These are phyloP conservation scores for human DNA, from an alignment of 2,113 vertebrate genomes.

Conservation along the genomic window GRCh38 chr11:111063501-111064000, in stretches of 20 bases:
- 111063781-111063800: conserved; percentile 10
- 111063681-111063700: background rate
- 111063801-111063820: conserved; percentile 6
- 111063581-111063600: background rate
- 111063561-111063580: background rate
- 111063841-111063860: background rate
- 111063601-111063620: background rate
- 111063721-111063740: background rate
- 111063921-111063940: conserved; percentile 48
- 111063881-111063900: conserved; percentile 49
- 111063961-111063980: conserved; percentile 43
- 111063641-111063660: background rate
- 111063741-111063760: background rate
- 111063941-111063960: conserved; percentile 37
- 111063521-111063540: background rate
- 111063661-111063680: background rate
- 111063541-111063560: background rate
- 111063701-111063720: background rate
- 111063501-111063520: background rate
- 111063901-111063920: conserved; percentile 14
- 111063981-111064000: conserved; percentile 32
- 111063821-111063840: conserved; percentile 60
- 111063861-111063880: conserved; percentile 36
- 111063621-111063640: background rate
- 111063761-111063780: background rate